These are phyloP conservation scores for Acinonyx jubatus DNA, from an alignment of 2,113 vertebrate genomes.

Conservation along the genomic window DNA sequence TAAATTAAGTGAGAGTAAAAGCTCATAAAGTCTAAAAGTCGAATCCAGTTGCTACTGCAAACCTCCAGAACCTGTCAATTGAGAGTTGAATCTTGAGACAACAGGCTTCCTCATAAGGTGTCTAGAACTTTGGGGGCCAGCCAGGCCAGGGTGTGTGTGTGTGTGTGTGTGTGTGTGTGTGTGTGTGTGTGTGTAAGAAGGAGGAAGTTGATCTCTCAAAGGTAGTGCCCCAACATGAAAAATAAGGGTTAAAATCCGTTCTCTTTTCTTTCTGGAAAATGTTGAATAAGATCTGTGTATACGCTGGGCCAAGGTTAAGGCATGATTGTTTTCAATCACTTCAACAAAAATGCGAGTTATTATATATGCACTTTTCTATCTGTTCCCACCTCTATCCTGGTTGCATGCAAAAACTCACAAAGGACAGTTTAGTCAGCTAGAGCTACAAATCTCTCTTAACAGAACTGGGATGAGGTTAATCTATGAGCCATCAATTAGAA, in stretches of 20 bases:
- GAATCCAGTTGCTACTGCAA: not conserved
- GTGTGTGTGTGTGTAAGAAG: not conserved
- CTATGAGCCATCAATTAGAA: not conserved
- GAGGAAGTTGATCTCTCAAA: not conserved
- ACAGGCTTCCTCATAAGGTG: not conserved
- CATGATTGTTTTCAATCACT: not conserved
- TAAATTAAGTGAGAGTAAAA: not conserved
- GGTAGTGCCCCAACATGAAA: not conserved
- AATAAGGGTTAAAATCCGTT: not conserved
- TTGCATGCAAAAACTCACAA: slow-evolving; percentile 33
- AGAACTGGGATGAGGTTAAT: slow-evolving; percentile 36
- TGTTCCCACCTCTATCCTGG: not conserved
- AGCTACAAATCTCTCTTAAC: slow-evolving; percentile 27
- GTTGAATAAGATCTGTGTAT: not conserved
- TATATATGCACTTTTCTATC: not conserved
- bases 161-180: not conserved
- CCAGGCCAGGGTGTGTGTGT: not conserved
- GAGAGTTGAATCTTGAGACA: not conserved
- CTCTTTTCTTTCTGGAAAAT: not conserved
- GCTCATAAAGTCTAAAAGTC: not conserved
- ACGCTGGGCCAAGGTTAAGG: not conserved
- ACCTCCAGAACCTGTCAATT: not conserved
- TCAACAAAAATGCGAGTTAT: not conserved
- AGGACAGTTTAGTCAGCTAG: slow-evolving; percentile 40
- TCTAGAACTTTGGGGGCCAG: not conserved